phyloP scores from a whole-genome alignment of 2,888 invertebrate species.

The Erebia epiphron region DNA sequence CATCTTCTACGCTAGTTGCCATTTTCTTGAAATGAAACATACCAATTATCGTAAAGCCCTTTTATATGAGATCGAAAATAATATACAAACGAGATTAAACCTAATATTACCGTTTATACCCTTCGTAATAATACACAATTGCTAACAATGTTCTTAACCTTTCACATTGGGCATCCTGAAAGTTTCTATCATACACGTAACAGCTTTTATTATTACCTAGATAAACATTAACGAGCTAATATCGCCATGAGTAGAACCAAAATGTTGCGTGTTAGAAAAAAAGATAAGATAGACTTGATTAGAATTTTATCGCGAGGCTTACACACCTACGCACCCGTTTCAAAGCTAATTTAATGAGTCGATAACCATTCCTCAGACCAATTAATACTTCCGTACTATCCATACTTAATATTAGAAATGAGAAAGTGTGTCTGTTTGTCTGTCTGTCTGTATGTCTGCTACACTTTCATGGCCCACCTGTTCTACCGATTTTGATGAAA shows the following conservation, averaged over 20 bases:
- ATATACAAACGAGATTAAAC: not conserved
- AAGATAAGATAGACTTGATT: not conserved
- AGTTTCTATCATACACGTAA: not conserved
- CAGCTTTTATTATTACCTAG: too few relatives aligned
- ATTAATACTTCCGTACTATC: too few relatives aligned
- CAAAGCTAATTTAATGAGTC: not conserved
- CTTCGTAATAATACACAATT: conserved; percentile 2
- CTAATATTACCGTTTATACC: not conserved
- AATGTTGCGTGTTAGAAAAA: not conserved
- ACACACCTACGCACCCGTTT: not conserved
- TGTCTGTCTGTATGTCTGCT: too few relatives aligned
- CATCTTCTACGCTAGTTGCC: too few relatives aligned
- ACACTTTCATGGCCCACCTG: too few relatives aligned
- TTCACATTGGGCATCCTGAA: not conserved
- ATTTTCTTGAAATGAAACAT: too few relatives aligned
- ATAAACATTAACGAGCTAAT: not conserved
- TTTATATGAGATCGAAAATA: not conserved
- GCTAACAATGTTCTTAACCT: not conserved
- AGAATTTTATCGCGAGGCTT: not conserved
- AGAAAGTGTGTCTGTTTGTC: too few relatives aligned
- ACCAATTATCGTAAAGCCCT: not conserved
- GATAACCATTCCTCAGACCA: not conserved
- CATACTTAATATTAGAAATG: too few relatives aligned
- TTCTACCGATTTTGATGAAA: too few relatives aligned
- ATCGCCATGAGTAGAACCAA: not conserved